Evolutionary conservation across 2,797 vertebrate genomes (phyloP).

Genomic region (Fistularia commersonii): DNA sequence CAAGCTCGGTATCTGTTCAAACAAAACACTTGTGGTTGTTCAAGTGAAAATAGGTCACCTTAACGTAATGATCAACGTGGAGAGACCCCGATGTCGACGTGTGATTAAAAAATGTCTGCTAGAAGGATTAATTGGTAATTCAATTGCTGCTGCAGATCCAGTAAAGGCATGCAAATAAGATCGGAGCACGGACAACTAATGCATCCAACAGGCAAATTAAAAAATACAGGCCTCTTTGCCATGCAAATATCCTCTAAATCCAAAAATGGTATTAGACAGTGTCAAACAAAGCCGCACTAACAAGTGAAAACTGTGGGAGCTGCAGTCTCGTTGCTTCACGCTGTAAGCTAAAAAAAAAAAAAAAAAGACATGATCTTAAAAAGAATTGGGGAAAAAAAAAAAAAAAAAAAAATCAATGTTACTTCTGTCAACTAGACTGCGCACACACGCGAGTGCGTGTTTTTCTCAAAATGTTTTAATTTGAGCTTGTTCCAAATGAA

Average conservation of each 20-base stretch:
- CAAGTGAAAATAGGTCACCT: slow-evolving; percentile 36
- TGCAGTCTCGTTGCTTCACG: slow-evolving; percentile 25
- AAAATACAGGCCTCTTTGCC: slow-evolving; percentile 59
- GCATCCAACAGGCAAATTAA: slow-evolving; percentile 68
- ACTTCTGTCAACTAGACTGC: slow-evolving; percentile 23
- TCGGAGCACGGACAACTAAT: slow-evolving; percentile 58
- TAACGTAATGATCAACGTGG: slow-evolving; percentile 6
- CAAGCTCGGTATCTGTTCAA: too few species aligned
- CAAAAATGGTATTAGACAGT: slow-evolving; percentile 67
- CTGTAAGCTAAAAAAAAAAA: slow-evolving; percentile 15
- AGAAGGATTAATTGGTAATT: slow-evolving; percentile 59
- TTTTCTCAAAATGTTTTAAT: slow-evolving; percentile 46
- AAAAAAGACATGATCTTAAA: slow-evolving; percentile 13
- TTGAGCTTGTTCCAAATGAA: slow-evolving; percentile 63
- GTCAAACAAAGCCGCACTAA: slow-evolving; percentile 69
- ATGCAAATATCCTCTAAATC: slow-evolving; percentile 72
- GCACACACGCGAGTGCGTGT: background rate
- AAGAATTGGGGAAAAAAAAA: slow-evolving; percentile 15
- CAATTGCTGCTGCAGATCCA: slow-evolving; percentile 47
- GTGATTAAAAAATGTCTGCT: slow-evolving; percentile 28
- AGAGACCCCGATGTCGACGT: slow-evolving; percentile 19
- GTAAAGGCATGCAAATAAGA: slow-evolving; percentile 54
- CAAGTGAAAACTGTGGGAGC: slow-evolving; percentile 59
- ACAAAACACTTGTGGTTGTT: slow-evolving; percentile 23
- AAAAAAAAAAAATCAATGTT: slow-evolving; percentile 20